Evolutionary conservation across 2,797 vertebrate genomes (phyloP).

Genomic region (Chiropotes sagulatus): DNA sequence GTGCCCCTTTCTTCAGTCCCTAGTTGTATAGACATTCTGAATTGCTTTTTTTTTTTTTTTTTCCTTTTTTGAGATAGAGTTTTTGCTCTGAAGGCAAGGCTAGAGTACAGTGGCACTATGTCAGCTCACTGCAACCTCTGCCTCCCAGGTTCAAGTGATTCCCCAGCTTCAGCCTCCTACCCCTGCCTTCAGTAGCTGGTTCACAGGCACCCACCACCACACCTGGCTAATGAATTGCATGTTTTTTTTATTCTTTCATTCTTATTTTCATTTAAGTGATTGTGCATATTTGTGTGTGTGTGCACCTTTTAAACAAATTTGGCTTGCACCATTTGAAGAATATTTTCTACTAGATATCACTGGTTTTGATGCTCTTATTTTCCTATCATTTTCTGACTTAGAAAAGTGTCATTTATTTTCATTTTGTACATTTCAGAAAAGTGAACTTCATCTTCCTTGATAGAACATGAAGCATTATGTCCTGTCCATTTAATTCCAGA

Average conservation of each 20-base stretch:
- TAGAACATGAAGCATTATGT: not conserved
- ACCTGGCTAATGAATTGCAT: not conserved
- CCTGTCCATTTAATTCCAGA: not conserved
- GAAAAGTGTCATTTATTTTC: not conserved
- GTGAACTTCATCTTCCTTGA: not conserved
- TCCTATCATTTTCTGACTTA: not conserved
- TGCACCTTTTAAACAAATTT: not conserved
- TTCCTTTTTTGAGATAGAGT: not conserved
- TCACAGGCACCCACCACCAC: too few relatives aligned
- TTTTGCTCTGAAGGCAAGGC: too few relatives aligned
- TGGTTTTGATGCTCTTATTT: not conserved
- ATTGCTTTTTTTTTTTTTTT: not conserved
- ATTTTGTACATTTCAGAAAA: not conserved
- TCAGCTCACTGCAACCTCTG: too few relatives aligned
- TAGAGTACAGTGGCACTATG: too few relatives aligned
- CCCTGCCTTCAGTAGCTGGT: too few relatives aligned
- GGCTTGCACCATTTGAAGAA: not conserved
- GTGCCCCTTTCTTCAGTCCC: not conserved
- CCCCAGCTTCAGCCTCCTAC: too few relatives aligned
- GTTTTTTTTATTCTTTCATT: not conserved
- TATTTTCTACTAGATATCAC: not conserved
- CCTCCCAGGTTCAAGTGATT: too few relatives aligned
- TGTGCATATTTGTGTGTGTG: too few relatives aligned
- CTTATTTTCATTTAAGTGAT: not conserved
- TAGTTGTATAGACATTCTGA: not conserved